Conservation (phyloP, 2,113 vertebrate genomes). For the Bubo blakistoni region DNA sequence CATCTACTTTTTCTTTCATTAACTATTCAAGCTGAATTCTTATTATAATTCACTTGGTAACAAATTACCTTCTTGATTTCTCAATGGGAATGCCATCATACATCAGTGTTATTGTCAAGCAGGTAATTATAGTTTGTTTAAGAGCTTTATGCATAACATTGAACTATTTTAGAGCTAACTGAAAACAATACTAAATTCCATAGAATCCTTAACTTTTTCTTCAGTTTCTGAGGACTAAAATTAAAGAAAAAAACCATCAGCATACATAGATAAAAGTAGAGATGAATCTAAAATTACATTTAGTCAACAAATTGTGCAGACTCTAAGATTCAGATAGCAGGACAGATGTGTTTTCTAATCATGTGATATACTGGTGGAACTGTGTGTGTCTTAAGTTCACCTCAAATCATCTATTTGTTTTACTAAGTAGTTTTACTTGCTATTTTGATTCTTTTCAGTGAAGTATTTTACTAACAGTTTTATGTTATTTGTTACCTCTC, state of each 20-base stretch:
- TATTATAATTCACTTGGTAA: constrained; percentile 3
- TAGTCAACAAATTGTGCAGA: not conserved
- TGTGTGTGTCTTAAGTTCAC: not conserved
- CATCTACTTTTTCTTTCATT: not conserved
- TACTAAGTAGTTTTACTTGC: not conserved
- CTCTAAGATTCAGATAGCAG: not conserved
- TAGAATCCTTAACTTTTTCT: not conserved
- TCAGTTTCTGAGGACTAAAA: not conserved
- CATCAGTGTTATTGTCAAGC: not conserved
- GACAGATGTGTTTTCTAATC: not conserved
- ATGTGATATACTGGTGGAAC: not conserved
- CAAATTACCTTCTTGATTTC: constrained; percentile 18
- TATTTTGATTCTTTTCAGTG: not conserved
- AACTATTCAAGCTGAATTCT: not conserved
- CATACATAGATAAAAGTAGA: not conserved
- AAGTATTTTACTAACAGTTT: not conserved
- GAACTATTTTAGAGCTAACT: not conserved
- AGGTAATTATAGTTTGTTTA: not conserved
- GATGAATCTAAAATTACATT: not conserved
- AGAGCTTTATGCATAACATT: not conserved
- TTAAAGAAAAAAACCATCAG: not conserved
- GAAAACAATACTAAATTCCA: not conserved
- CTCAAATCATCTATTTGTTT: not conserved
- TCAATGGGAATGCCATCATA: not conserved
- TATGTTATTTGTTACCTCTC: not conserved